Evolutionary conservation across 2,888 invertebrate genomes (phyloP).

Genomic region (Bibio marci): DNA sequence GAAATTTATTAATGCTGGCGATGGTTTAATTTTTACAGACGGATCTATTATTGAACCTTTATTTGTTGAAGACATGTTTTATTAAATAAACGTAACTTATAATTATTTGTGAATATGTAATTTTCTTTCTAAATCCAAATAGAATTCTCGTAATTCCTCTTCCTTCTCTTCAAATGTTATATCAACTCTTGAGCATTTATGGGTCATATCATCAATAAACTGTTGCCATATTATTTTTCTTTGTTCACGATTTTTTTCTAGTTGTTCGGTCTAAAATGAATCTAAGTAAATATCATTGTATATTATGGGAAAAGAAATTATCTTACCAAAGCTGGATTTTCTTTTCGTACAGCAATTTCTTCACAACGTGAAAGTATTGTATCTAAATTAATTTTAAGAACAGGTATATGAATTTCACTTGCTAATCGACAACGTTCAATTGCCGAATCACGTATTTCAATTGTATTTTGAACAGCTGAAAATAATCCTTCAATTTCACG

Average conservation of each 20-base stretch:
- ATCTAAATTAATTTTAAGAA: constrained; percentile 44
- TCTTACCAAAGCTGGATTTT: constrained; percentile 36
- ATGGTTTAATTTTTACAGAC: constrained; percentile 44
- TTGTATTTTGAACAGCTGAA: constrained; percentile 54
- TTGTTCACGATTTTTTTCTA: constrained; percentile 32
- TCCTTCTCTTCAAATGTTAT: constrained; percentile 63
- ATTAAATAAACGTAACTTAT: constrained; percentile 9
- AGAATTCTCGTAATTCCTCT: constrained; percentile 54
- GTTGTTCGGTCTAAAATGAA: constrained; percentile 28
- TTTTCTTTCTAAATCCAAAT: constrained; percentile 57
- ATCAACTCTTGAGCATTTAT: constrained; percentile 58
- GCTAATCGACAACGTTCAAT: constrained; percentile 47
- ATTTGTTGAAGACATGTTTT: constrained; percentile 8
- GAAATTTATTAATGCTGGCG: constrained; percentile 36
- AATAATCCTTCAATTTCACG: constrained; percentile 65
- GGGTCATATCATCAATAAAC: constrained; percentile 63
- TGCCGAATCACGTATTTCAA: constrained; percentile 59
- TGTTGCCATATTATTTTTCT: constrained; percentile 49
- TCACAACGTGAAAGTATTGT: constrained; percentile 45
- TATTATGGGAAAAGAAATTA: constrained; percentile 1
- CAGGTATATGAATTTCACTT: constrained; percentile 41
- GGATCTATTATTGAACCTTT: constrained; percentile 44
- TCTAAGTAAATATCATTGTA: constrained; percentile 5
- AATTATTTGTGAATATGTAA: constrained; percentile 36
- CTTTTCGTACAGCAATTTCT: constrained; percentile 40